A percentile compares a stretch with the other conserved stretches of the same genome.
Conservation (phyloP, 2,888 invertebrate species). For the Hyposoter didymator region DNA sequence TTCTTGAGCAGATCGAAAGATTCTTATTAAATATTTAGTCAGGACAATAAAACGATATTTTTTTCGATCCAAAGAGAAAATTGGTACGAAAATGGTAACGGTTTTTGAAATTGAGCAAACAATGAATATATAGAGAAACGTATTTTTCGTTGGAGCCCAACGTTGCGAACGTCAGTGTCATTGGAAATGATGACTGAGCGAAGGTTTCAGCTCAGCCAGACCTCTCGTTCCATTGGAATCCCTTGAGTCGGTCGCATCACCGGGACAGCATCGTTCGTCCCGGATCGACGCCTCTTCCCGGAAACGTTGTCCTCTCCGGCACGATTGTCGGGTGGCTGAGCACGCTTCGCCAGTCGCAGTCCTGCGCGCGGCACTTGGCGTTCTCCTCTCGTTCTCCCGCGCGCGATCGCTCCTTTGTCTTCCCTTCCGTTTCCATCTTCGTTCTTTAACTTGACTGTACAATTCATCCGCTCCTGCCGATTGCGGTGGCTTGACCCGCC, state of each 20-base stretch:
- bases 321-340: constrained; percentile 52
- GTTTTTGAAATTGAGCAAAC: too few relatives aligned
- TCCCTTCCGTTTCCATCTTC: constrained; percentile 57
- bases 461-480: constrained; percentile 50
- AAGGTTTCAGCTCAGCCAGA: constrained; percentile 34
- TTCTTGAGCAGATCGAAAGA: too few relatives aligned
- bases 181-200: constrained; percentile 35
- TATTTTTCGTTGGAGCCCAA: too few relatives aligned
- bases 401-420: constrained; percentile 64
- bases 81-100: too few relatives aligned
- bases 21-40: too few relatives aligned
- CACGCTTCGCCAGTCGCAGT: constrained; percentile 67
- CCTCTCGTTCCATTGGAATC: constrained; percentile 43
- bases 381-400: constrained; percentile 64
- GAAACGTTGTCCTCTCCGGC: constrained; percentile 73
- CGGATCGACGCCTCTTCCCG: constrained; percentile 79
- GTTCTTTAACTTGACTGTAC: constrained; percentile 35
- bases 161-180: too few relatives aligned
- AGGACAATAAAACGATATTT: too few relatives aligned
- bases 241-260: constrained; percentile 40
- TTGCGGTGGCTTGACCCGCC: constrained; percentile 38
- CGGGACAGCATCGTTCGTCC: constrained; percentile 67
- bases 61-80: too few relatives aligned
- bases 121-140: too few relatives aligned
- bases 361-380: constrained; percentile 61